These are phyloP conservation scores for Sarotherodon lohbergeri DNA, from an alignment of 2,113 vertebrate species.

Conservation along the genomic window DNA sequence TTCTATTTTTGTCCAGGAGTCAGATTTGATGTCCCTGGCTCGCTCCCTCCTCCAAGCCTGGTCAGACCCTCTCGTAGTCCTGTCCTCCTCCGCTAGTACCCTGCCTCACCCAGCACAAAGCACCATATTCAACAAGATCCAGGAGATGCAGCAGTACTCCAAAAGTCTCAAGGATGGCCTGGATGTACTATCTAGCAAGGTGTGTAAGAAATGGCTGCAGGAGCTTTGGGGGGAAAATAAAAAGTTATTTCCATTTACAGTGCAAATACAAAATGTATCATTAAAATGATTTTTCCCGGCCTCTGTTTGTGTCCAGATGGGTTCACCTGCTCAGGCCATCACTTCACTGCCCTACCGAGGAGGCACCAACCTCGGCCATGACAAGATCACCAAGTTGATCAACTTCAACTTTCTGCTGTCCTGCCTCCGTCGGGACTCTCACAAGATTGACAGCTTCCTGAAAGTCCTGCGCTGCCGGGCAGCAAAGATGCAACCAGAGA, in stretches of 20 bases:
- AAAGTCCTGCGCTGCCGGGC: slow-evolving; percentile 75
- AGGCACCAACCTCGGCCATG: slow-evolving; percentile 49
- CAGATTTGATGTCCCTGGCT: slow-evolving; percentile 67
- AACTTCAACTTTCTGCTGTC: slow-evolving; percentile 76
- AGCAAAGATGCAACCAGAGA: slow-evolving; percentile 54
- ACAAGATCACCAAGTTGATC: slow-evolving; percentile 60
- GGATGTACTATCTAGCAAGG: slow-evolving; percentile 64
- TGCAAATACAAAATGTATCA: not conserved
- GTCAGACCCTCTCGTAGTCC: slow-evolving; percentile 59
- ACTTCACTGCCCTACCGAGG: slow-evolving; percentile 59
- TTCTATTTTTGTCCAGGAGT: slow-evolving; percentile 43
- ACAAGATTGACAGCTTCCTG: slow-evolving; percentile 80
- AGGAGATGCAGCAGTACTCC: slow-evolving; percentile 68
- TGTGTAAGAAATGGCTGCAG: not conserved
- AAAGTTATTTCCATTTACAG: not conserved
- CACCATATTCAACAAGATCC: slow-evolving; percentile 65
- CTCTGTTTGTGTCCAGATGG: slow-evolving; percentile 56
- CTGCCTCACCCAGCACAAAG: slow-evolving; percentile 64
- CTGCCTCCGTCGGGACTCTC: slow-evolving; percentile 76
- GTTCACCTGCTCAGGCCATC: slow-evolving; percentile 55
- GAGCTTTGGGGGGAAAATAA: not conserved
- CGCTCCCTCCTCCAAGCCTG: slow-evolving; percentile 74
- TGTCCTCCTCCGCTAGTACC: slow-evolving; percentile 50
- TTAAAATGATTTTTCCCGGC: not conserved
- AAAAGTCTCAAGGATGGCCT: slow-evolving; percentile 68